These are phyloP conservation scores for Aviceda subcristata DNA, from an alignment of 2,113 vertebrate species.

Conservation along the genomic window DNA sequence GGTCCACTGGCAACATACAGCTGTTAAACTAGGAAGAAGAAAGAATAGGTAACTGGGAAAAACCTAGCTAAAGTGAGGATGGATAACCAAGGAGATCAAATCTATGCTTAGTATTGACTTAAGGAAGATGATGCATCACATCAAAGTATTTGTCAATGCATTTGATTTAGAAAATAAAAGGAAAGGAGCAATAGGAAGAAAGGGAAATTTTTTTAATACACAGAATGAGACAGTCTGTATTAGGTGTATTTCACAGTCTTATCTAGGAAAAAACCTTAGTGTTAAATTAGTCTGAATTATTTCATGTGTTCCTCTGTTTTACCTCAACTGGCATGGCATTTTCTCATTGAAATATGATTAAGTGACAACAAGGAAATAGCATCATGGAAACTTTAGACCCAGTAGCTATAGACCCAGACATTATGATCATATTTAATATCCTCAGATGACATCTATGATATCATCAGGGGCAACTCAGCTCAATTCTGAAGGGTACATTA, in stretches of 20 bases:
- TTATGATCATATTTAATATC: background rate
- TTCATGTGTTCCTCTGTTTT: background rate
- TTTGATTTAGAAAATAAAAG: background rate
- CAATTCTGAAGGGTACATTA: background rate
- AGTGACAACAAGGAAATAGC: background rate
- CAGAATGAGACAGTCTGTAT: background rate
- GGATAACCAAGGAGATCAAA: background rate
- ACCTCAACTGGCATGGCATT: background rate
- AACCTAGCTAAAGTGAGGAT: background rate
- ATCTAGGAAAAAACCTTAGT: background rate
- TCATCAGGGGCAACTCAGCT: background rate
- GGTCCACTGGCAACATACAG: background rate
- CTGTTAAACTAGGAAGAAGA: background rate
- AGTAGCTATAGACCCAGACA: background rate
- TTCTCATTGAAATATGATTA: background rate
- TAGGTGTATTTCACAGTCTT: background rate
- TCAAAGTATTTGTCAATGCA: background rate
- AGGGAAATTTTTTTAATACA: background rate
- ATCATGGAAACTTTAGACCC: background rate
- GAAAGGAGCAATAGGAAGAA: background rate
- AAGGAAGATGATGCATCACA: background rate
- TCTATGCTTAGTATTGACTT: background rate
- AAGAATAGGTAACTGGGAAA: background rate
- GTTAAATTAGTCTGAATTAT: background rate
- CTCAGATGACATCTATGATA: background rate